phyloP scores from a whole-genome alignment of 2,113 vertebrate genomes.

The Callipepla californica region DNA sequence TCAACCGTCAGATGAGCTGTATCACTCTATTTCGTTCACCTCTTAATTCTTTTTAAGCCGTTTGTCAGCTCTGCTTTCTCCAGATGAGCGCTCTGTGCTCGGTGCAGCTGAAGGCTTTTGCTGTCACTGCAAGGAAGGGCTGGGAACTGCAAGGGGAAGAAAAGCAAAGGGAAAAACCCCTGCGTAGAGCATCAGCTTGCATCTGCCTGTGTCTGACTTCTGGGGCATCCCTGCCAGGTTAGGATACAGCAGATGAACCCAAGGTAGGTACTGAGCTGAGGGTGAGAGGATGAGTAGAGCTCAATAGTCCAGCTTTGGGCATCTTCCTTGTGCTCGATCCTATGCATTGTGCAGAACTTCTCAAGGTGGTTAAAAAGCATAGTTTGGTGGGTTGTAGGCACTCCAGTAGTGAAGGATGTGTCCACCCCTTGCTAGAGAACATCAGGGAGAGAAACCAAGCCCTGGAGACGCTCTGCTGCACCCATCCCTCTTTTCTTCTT shows the following conservation, averaged over 20 bases:
- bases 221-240: too few species aligned
- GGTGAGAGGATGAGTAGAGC: background rate
- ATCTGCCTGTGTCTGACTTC: rapidly evolving
- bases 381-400: background rate
- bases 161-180: rapidly evolving
- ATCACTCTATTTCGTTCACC: rapidly evolving
- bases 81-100: background rate
- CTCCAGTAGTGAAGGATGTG: background rate
- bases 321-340: rapidly evolving
- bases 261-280: rapidly evolving
- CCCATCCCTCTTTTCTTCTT: background rate
- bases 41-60: background rate
- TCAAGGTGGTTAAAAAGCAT: rapidly evolving
- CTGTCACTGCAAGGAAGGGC: conserved; percentile 31
- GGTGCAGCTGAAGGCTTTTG: background rate
- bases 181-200: rapidly evolving
- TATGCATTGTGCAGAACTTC: rapidly evolving
- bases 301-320: rapidly evolving
- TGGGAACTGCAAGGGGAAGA: background rate
- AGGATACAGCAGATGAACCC: rapidly evolving
- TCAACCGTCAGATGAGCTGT: background rate
- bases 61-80: rapidly evolving
- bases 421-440: background rate
- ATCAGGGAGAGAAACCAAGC: background rate
- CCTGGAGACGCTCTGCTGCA: background rate